These are phyloP conservation scores for Apotomis capreana DNA, from an alignment of 2,888 invertebrate species.

Conservation along the genomic window DNA sequence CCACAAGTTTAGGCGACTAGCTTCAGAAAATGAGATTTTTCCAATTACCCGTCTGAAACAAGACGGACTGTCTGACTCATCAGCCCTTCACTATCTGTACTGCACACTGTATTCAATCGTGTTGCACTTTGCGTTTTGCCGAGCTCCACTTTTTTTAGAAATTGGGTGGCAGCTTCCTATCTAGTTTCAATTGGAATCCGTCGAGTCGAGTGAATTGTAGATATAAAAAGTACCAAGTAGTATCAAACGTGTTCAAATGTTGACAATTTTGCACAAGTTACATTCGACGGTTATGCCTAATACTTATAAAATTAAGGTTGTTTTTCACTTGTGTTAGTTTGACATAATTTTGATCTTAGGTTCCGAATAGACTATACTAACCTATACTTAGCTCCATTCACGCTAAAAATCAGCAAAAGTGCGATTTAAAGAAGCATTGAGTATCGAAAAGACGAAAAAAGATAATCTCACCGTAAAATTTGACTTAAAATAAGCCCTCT, in stretches of 20 bases:
- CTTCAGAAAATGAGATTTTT: conserved; percentile 67
- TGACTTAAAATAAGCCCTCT: conserved; percentile 5
- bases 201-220: conserved; percentile 2
- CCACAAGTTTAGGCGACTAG: conserved; percentile 38
- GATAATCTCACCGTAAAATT: neutral
- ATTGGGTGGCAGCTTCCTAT: conserved; percentile 12
- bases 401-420: too few species aligned
- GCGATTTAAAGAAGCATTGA: too few species aligned
- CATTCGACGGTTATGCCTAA: too few species aligned
- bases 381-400: neutral
- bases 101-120: conserved; percentile 21
- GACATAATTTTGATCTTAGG: too few species aligned
- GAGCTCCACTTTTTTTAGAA: neutral
- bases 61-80: conserved; percentile 37
- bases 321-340: too few species aligned
- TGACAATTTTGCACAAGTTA: neutral
- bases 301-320: too few species aligned
- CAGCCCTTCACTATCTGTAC: conserved; percentile 37
- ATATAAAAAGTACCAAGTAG: neutral
- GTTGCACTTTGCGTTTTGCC: conserved; percentile 21
- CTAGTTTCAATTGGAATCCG: conserved; percentile 18
- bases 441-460: neutral
- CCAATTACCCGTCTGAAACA: conserved; percentile 64
- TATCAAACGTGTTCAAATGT: too few species aligned
- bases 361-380: neutral